Base-by-base conservation (phyloP, 2,888 invertebrate genomes). In the Notodonta dromedarius region DNA sequence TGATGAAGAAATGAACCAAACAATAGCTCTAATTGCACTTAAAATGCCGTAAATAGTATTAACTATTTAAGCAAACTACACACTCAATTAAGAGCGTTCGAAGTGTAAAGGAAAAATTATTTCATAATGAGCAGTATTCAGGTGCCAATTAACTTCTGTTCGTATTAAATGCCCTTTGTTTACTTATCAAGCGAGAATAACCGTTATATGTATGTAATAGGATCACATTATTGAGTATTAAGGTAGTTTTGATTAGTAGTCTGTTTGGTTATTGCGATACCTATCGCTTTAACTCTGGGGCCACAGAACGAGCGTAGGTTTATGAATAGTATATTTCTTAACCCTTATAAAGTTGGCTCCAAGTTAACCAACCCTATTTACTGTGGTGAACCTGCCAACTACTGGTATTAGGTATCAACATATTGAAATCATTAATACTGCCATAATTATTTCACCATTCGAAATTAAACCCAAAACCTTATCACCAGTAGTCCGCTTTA, bases 51-150 rank as follows among this genome's bases (percentile, higher is more conserved):
- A 74, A 74, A 63, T 61, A 74, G 62, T 57, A 57, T 54, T 16
- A 65, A 74, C 69, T 72, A 48, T 64, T 69, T 61, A 66, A 60
- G 70, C 65, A 70, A 71, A 75, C 71, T 61, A 51, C 74, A 71
- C 70, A 70, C 62, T 73, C 63, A 70, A 73, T 73, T 71, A 71
- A 77, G 69, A 71, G 64, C 61, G 66, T 71, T 74, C 57, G 73
- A 68, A 66, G 62, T 57, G 68, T 52, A 13, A 0, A 32, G 59
- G 61, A 71, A 77, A 77, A 76, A 65, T 60, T 60, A 72, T 76
- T 73, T 65, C 61, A 63, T 78, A 79, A 79, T 74, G 73, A 79
- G 66, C 67, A 59, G 69, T 70, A 74, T 78, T 80, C 72, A 77
- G 63, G 59, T 56, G 65, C 58, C 67, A 72, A 73, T 74, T 74